Percentiles rank a stretch among this genome's conserved stretches.
phyloP scores from a whole-genome alignment of 2,113 vertebrate species.

The Rousettus leschenaultii region DNA sequence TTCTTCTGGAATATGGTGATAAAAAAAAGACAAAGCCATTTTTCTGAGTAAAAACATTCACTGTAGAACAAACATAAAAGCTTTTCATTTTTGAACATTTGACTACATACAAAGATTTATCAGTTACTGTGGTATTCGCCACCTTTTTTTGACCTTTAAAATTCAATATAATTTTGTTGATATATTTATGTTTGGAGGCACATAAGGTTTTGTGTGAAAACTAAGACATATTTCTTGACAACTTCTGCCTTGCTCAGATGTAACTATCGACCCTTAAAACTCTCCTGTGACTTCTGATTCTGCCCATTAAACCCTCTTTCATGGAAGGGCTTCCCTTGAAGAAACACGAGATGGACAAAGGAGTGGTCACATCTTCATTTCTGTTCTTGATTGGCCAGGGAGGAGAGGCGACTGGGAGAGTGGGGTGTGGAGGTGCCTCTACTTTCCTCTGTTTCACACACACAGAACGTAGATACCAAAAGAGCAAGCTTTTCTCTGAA shows the following conservation, averaged over 20 bases:
- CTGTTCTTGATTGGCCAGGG: background rate
- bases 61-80: background rate
- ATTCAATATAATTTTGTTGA: background rate
- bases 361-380: background rate
- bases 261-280: background rate
- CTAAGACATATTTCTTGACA: background rate
- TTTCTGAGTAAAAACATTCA: background rate
- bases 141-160: background rate
- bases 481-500: background rate
- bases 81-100: background rate
- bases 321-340: background rate
- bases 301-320: background rate
- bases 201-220: background rate
- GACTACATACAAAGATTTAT: background rate
- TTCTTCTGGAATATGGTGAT: background rate
- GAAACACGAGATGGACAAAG: background rate
- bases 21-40: background rate
- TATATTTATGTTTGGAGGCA: background rate
- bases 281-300: background rate
- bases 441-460: rapidly evolving
- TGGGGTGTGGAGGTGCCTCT: rapidly evolving
- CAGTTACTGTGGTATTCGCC: background rate
- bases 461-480: rapidly evolving
- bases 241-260: background rate
- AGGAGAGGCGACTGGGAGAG: background rate